A percentile compares a stretch with the other conserved stretches of the same genome.
phyloP scores from a whole-genome alignment of 2,888 invertebrate genomes.

The Sinhomidia bicolor region DNA sequence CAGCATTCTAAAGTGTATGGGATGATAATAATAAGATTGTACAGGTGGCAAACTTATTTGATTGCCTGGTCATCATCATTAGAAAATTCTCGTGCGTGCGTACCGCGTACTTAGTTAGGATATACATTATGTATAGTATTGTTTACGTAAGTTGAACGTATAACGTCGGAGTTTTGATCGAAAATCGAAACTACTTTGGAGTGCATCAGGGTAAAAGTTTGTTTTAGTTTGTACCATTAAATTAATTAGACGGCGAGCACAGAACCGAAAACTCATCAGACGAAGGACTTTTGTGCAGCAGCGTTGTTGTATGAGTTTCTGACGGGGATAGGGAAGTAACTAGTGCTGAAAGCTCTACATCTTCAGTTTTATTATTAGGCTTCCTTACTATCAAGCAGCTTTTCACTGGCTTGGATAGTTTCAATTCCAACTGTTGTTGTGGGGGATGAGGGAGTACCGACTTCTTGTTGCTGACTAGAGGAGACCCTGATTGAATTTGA shows the following conservation, averaged over 20 bases:
- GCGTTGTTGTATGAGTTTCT: not conserved
- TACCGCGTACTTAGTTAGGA: too few species aligned
- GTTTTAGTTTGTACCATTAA: slow-evolving; percentile 13
- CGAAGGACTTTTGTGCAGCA: slow-evolving; percentile 13
- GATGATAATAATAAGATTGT: not conserved
- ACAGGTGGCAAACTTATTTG: too few species aligned
- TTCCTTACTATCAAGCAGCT: slow-evolving; percentile 65
- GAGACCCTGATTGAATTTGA: slow-evolving; percentile 65
- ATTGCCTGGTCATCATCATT: too few species aligned
- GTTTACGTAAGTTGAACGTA: not conserved
- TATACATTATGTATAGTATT: not conserved
- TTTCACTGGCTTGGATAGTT: slow-evolving; percentile 66
- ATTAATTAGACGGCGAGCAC: slow-evolving; percentile 30
- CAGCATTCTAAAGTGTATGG: not conserved
- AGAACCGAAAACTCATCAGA: slow-evolving; percentile 39
- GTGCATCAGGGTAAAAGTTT: not conserved
- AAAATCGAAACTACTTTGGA: slow-evolving; percentile 4
- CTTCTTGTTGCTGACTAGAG: slow-evolving; percentile 47
- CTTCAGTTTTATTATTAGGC: slow-evolving; percentile 33
- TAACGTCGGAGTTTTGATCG: not conserved
- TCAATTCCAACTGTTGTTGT: slow-evolving; percentile 61
- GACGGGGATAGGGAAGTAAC: slow-evolving; percentile 23
- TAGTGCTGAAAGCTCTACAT: slow-evolving; percentile 56
- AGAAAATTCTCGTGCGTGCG: not conserved
- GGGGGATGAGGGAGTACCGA: slow-evolving; percentile 16